These are phyloP conservation scores for Drosophila lacteicornis DNA, from an alignment of 1,140 invertebrate genomes.

Conservation along the genomic window DNA sequence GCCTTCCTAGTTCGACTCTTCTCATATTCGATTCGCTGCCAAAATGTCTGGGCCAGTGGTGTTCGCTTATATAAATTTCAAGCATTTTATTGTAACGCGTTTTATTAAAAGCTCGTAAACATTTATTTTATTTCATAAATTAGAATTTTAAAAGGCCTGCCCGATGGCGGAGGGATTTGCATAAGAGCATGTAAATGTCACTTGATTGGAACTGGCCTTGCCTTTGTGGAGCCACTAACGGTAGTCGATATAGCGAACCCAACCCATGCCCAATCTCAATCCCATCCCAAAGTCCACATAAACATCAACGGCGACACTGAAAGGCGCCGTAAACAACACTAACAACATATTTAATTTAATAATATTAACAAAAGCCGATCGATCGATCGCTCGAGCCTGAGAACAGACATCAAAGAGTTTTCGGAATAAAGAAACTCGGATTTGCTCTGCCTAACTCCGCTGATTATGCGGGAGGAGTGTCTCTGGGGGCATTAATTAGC, in stretches of 20 bases:
- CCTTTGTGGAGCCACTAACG: conserved; percentile 60
- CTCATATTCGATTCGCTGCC: conserved; percentile 53
- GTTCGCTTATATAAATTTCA: conserved; percentile 76
- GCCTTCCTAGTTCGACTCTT: not conserved
- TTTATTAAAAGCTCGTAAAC: conserved; percentile 83
- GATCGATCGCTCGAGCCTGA: conserved; percentile 53
- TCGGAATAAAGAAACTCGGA: conserved; percentile 32
- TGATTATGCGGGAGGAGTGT: conserved; percentile 83
- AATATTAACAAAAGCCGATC: conserved; percentile 78
- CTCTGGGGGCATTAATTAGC: conserved; percentile 77
- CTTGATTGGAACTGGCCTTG: conserved; percentile 71
- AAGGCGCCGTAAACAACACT: conserved; percentile 68
- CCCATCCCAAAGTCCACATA: conserved; percentile 31
- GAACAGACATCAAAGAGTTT: conserved; percentile 66
- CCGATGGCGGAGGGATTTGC: conserved; percentile 50
- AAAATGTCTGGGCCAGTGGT: conserved; percentile 66
- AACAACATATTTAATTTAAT: conserved; percentile 82
- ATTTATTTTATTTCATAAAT: conserved; percentile 83
- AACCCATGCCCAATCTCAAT: conserved; percentile 12
- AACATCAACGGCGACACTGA: conserved; percentile 43
- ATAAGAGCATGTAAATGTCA: conserved; percentile 81
- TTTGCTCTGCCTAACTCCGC: conserved; percentile 20
- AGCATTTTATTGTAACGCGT: conserved; percentile 79
- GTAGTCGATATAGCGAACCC: conserved; percentile 55
- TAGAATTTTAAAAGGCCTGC: conserved; percentile 69